Base-by-base conservation (phyloP, 2,888 invertebrate genomes). In the Alitta virens region DNA sequence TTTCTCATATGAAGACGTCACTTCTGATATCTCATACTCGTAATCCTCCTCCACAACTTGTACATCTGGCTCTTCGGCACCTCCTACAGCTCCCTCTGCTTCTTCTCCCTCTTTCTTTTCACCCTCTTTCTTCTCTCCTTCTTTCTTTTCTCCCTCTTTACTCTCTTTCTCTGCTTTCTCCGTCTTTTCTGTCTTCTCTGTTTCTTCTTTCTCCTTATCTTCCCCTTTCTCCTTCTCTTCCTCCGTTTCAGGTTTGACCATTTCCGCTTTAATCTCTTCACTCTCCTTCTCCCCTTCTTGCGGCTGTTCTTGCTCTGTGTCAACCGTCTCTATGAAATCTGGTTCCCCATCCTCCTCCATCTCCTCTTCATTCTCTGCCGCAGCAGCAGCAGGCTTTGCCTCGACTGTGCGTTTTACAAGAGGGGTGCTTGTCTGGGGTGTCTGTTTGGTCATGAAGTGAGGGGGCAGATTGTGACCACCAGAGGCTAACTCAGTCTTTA, bases 331-430 rank as follows among this genome's bases (percentile, higher is more conserved):
- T 40, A 40, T 16, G 16, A 40, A 12, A 40, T 40, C 40, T 40
- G 40, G 40, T 16, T 40, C 40, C 40, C 16, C 40, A 9, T 40
- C 40, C 9, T 12, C 40, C 40, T 40, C 40, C 40, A 40, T 7
- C 5, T 21, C 26, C 12, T 18, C 53, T 12, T 12, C 53, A 14
- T 14, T 26, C 53, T 53, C 46, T 54, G 27, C 9, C 14, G 24
- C 5, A 14, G 24, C 56, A 24, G 18, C 7, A 9, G 14, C 5
- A 9, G 24, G 24, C 12, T 25, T 18, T 24, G 12, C 12, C 56
- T 25, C 9, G 25, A 26, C 50, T 58, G 57, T 58, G 49, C 57
- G 57, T 58, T 58, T 58, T 25, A 58, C 46, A 46, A 49, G 57
- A 1, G 57, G 57, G 33, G 57, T 58, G 27, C 38, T 40, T 18